Percentiles rank a stretch among this genome's conserved stretches.
Evolutionary conservation across 2,113 vertebrate species (phyloP).

Genomic region (Nothoprocta perdicaria): DNA sequence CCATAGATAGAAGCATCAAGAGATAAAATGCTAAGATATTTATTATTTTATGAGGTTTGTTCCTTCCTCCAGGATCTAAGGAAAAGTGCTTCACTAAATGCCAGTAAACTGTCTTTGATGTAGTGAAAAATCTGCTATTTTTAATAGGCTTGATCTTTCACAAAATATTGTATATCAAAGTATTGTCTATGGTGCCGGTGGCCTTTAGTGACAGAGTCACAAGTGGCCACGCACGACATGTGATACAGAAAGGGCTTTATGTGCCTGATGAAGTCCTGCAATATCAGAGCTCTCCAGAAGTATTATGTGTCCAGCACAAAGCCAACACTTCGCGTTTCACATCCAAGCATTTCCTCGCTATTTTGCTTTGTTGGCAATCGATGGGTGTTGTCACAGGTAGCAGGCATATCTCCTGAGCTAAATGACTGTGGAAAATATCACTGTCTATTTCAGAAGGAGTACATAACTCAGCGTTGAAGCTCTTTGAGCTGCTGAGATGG

Average conservation of each 20-base stretch:
- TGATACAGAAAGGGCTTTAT: background rate
- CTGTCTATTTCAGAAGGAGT: background rate
- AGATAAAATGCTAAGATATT: slow-evolving; percentile 50
- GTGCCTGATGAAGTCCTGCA: background rate
- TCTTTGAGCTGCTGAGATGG: background rate
- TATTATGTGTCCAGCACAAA: slow-evolving; percentile 21
- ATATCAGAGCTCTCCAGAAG: background rate
- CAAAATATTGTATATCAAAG: background rate
- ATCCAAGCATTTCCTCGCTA: background rate
- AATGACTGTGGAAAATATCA: rapidly evolving
- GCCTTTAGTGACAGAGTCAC: slow-evolving; percentile 16
- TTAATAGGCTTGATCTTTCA: background rate
- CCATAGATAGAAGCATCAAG: slow-evolving; percentile 36
- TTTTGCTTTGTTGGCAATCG: background rate
- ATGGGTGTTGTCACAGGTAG: background rate
- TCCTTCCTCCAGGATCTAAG: slow-evolving; percentile 14
- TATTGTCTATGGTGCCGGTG: background rate
- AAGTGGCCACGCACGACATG: slow-evolving; percentile 32
- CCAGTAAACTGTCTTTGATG: slow-evolving; percentile 2
- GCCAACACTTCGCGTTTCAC: background rate
- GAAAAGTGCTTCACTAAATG: background rate
- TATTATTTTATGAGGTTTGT: slow-evolving; percentile 53
- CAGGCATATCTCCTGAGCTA: background rate
- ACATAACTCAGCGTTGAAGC: background rate
- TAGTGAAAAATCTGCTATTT: background rate